Conservation (phyloP, 2,888 invertebrate species). For the Crioceris asparagi region DNA sequence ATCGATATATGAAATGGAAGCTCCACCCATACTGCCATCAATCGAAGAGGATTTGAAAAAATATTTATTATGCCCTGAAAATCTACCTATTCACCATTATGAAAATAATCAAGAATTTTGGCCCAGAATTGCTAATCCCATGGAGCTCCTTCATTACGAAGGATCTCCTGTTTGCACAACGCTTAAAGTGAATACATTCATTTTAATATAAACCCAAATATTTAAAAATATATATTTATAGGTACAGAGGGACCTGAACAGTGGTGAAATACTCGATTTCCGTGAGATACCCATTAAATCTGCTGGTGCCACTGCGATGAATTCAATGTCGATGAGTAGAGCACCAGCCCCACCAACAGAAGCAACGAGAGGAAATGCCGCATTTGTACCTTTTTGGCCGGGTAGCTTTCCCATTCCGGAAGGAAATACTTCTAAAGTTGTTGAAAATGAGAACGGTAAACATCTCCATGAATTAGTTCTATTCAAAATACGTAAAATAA, state of each 20-base stretch:
- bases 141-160: constrained; percentile 43
- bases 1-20: constrained; percentile 12
- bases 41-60: constrained; percentile 53
- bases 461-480: constrained; percentile 2
- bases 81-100: constrained; percentile 61
- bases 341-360: constrained; percentile 63
- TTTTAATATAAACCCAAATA: background rate
- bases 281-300: constrained; percentile 47
- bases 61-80: constrained; percentile 56
- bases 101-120: constrained; percentile 58
- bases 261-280: constrained; percentile 64
- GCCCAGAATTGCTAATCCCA: constrained; percentile 45
- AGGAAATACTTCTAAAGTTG: constrained; percentile 40
- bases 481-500: background rate
- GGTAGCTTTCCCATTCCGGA: constrained; percentile 57
- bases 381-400: constrained; percentile 80
- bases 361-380: constrained; percentile 63
- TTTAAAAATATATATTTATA: constrained; percentile 27
- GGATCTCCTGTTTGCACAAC: constrained; percentile 42
- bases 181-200: constrained; percentile 36
- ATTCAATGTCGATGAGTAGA: constrained; percentile 69
- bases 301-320: constrained; percentile 55
- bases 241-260: constrained; percentile 63
- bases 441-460: constrained; percentile 15
- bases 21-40: constrained; percentile 41